Base-by-base conservation (phyloP, 2,888 invertebrate species). In the Venustoraphidia nigricollis region DNA sequence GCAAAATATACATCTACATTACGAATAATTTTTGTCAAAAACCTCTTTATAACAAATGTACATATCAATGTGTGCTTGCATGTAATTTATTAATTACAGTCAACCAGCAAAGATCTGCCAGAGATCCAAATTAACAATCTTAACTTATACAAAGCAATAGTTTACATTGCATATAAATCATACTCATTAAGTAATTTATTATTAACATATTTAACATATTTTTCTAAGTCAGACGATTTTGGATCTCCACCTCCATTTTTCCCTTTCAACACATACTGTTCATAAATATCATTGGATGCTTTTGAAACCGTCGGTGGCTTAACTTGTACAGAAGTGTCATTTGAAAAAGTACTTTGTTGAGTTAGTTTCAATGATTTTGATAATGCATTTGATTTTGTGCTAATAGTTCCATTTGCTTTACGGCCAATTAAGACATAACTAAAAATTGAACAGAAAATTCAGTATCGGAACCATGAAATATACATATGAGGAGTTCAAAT, bases 371-470 rank as follows among this genome's bases (percentile, higher is more conserved):
- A 68, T 10, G 40, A 40, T 42, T 47, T 47, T 10, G 63, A 61
- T 44, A 65, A 56, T 45, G 65, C 64, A 48, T 71, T 71, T 40
- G 72, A 67, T 47, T 71, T 71, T 2, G 66, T 69, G 43, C 70
- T 67, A 49, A 59, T 56, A 5, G 63, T 62, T 37, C 66, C 65
- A 53, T 74, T 77, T 0, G 81, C 80, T 53, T 77, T 77, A 14
- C 74, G 71, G 51, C 77, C 79, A 52, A 79, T 75, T 56, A 79
- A 71, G 14, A 81, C 79, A 60, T 79, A 82, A 59, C 82, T 81
- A 59, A 41, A 65, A 63, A 49, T 52, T 47, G 50, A 49, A 49
- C 41, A 48, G 41, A 50, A 39, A 38, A 8, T 45, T 14, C 48
- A 49, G 37, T 38, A 45, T 43, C 11, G 13, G 41, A n/a, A n/a